Percentiles rank a stretch among this genome's conserved stretches.
These are phyloP conservation scores for Nasonia longicornis DNA, from an alignment of 1,140 invertebrate genomes.

Conservation along the genomic window DNA sequence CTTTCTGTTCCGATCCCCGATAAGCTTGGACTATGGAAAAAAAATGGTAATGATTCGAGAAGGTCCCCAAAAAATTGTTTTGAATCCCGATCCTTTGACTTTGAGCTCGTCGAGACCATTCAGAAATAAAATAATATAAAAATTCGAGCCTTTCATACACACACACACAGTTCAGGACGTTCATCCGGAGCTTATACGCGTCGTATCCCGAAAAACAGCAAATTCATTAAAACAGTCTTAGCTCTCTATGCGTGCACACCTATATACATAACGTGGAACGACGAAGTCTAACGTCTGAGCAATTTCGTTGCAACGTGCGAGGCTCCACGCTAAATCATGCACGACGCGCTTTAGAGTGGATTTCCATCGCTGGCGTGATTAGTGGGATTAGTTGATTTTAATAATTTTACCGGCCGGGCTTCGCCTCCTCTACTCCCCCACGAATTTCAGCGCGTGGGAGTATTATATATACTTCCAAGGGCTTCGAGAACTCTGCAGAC, in stretches of 20 bases:
- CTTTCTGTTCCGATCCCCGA: not conserved
- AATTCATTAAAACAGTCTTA: not conserved
- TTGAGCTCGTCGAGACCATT: not conserved
- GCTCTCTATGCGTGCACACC: too few species aligned
- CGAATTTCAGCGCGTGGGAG: not conserved
- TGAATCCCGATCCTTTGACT: not conserved
- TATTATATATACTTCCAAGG: not conserved
- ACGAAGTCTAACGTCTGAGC: not conserved
- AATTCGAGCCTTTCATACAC: not conserved
- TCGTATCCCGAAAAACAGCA: not conserved
- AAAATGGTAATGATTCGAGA: not conserved
- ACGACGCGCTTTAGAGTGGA: not conserved
- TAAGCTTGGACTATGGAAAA: not conserved
- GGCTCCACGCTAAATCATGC: not conserved
- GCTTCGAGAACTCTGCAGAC: not conserved
- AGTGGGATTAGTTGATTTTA: conserved; percentile 18
- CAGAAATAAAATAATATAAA: not conserved
- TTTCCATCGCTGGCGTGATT: not conserved
- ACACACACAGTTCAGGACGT: not conserved
- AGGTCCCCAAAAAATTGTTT: not conserved
- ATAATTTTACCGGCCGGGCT: not conserved
- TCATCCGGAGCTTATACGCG: not conserved
- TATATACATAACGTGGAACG: not conserved
- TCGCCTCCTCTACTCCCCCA: not conserved
- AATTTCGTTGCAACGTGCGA: not conserved